Evolutionary conservation across 1,140 invertebrate genomes (phyloP).

Genomic region (Eumeta japonica): DNA sequence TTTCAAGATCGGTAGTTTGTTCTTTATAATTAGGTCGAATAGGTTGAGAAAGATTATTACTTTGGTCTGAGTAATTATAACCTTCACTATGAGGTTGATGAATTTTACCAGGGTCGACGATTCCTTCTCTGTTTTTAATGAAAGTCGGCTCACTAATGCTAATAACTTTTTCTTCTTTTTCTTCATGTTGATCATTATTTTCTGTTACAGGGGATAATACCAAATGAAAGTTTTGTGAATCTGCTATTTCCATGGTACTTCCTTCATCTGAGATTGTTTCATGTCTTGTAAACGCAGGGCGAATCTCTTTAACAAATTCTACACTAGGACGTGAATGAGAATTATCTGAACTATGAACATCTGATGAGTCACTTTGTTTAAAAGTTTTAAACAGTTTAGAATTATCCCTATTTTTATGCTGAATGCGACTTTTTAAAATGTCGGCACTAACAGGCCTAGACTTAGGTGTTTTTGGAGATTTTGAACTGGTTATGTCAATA

Average conservation of each 20-base stretch:
- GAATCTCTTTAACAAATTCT: slow-evolving; percentile 32
- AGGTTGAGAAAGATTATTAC: slow-evolving; percentile 23
- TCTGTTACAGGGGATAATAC: slow-evolving; percentile 30
- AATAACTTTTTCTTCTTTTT: slow-evolving; percentile 16
- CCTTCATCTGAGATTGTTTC: slow-evolving; percentile 35
- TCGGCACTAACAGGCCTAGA: slow-evolving; percentile 39
- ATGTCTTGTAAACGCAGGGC: slow-evolving; percentile 19
- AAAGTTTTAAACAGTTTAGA: too few species aligned
- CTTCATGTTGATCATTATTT: slow-evolving; percentile 10
- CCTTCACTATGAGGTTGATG: slow-evolving; percentile 29
- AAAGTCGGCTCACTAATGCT: slow-evolving; percentile 29
- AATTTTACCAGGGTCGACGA: slow-evolving; percentile 23
- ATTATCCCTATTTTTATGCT: slow-evolving; percentile 24
- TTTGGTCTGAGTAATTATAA: slow-evolving; percentile 27
- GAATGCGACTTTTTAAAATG: slow-evolving; percentile 27
- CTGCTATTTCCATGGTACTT: slow-evolving; percentile 27
- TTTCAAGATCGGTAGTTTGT: slow-evolving; percentile 40
- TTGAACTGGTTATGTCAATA: slow-evolving; percentile 22
- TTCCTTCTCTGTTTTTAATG: slow-evolving; percentile 27
- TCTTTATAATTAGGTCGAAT: slow-evolving; percentile 18
- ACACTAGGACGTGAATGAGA: slow-evolving; percentile 24
- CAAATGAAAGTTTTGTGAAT: slow-evolving; percentile 43
- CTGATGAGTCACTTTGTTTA: not conserved
- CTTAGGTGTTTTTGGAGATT: slow-evolving; percentile 37
- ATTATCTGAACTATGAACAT: slow-evolving; percentile 12